Evolutionary conservation across 1,140 invertebrate species (phyloP), one percentile per base, ranked within the genome.

Genomic region (Drosophila bocqueti): DNA sequence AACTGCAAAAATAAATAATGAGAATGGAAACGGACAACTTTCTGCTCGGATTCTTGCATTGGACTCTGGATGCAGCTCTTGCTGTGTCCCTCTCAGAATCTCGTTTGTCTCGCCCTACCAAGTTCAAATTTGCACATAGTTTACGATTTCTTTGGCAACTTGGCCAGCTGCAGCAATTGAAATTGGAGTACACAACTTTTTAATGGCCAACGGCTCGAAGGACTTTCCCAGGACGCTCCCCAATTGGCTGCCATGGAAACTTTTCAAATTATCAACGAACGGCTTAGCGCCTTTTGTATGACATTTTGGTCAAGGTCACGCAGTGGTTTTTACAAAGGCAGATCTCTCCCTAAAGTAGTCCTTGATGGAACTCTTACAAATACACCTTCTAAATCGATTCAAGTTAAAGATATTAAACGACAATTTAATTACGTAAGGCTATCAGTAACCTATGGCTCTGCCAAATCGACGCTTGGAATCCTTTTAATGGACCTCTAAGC

Each of bases 121-220:
- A 87, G 63, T 78, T 78, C 65, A 76, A 81, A 84, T 81, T 80
- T 75, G 68, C 79, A 69, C 67, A 69, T 80, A 81, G 84, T 87
- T 87, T 79, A 76, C 78, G 73, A 87, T 87, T 87, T 81, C 69
- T 83, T 78, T 68, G 65, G 55, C 79, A 79, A 78, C 74, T 83
- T 71, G 45, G 52, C 40, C 34, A 46, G 52, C 21, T 46, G 40
- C 47, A 43, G 61, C 74, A 89, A 90, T 90, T 90, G 81, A 89
- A 89, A 89, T 84, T 75, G 72, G 75, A 89, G 68, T 55, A 83
- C 77, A 71, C 69, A 89, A 89, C 84, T 89, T 89, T 90, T 89
- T 90, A 89, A 90, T 89, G 86, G 85, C 81, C 76, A 58, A 36
- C 69, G 43, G 73, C 69, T 84, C 73, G 67, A 61, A 55, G 34